Conservation (phyloP, 2,888 invertebrate genomes). For the Endotricha flammealis region DNA sequence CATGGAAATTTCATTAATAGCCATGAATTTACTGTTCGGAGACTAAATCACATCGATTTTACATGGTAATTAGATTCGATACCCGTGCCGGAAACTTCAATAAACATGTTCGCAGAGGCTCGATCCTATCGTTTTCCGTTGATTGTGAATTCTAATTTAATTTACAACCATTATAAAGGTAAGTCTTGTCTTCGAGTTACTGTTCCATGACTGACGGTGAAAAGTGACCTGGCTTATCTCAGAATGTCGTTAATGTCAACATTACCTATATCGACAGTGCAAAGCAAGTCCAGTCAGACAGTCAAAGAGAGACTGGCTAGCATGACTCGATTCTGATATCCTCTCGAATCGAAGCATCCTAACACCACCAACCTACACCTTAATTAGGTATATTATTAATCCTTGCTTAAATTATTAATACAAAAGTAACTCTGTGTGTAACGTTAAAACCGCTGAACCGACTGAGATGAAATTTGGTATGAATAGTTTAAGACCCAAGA, state of each 20-base stretch:
- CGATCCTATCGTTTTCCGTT: conserved; percentile 2
- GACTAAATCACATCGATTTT: conserved; percentile 39
- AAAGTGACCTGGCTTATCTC: conserved; percentile 22
- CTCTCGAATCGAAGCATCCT: too few species aligned
- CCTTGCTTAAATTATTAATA: too few species aligned
- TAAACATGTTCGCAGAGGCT: conserved; percentile 12
- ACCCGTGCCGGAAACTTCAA: conserved; percentile 11
- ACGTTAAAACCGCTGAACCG: too few species aligned
- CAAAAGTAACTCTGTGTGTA: too few species aligned
- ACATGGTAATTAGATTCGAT: conserved; percentile 31
- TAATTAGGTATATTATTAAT: too few species aligned
- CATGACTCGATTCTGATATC: too few species aligned
- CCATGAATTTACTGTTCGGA: conserved; percentile 47
- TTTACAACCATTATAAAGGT: conserved; percentile 12
- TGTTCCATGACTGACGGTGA: conserved; percentile 25
- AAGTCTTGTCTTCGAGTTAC: conserved; percentile 12
- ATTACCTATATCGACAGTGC: too few species aligned
- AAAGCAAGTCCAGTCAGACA: too few species aligned
- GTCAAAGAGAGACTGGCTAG: too few species aligned
- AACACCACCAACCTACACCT: too few species aligned
- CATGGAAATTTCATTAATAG: conserved; percentile 67
- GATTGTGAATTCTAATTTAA: neutral
- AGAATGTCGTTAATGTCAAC: conserved; percentile 20
- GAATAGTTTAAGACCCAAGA: too few species aligned
- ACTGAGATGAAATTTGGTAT: too few species aligned